Base-by-base conservation (phyloP, 2,113 vertebrate species). In the Pycnonotus jocosus region DNA sequence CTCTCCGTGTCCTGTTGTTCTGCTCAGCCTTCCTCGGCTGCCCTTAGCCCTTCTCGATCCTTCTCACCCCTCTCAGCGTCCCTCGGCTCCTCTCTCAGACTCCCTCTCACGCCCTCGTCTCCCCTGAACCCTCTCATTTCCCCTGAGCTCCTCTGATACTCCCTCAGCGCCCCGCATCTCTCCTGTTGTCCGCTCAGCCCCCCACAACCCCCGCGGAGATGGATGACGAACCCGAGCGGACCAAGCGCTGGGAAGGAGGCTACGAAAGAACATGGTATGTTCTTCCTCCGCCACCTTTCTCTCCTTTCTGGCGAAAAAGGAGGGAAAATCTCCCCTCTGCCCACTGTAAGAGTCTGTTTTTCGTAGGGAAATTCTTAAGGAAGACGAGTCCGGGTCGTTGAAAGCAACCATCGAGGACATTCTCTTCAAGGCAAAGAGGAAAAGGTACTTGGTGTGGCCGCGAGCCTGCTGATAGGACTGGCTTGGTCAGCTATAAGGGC, bases 171-270 rank as follows among this genome's bases (percentile, higher is more conserved):
- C 25, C 21, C 21, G 15, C 54, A 12, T 24, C 54, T 35, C 21
- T 8, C 25, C 10, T 37, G 50, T 10, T 37, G 18, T 14, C 18
- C 18, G 11, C 12, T 19, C 28, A 76, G 21, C 20, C 10, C 9
- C 53, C 4, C 23, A 9, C 12, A 27, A 30, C 15, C 22, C 16
- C 18, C 12, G 54, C 31, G 17, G 97, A 30, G 22, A 99, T 99
- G 99, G 99, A 99, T 73, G 99, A 99, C 57, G 99, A 99, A 44
- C 98, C 99, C 40, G 99, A 99, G 95, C 98, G 98, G 98, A 98
- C 99, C 19, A 99, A 99, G 92, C 98, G 99, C 33, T 99, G 99
- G 99, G 99, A 99, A 96, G 99, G 99, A n/a, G 99, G 99, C 91
- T 99, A 99, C 85, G 99, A 99, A 92, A 98, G 99, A 91, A 99